Percentiles rank a stretch among this genome's conserved stretches.
These are phyloP conservation scores for Poecile montanus DNA, from an alignment of 2,797 vertebrate genomes.

Conservation along the genomic window DNA sequence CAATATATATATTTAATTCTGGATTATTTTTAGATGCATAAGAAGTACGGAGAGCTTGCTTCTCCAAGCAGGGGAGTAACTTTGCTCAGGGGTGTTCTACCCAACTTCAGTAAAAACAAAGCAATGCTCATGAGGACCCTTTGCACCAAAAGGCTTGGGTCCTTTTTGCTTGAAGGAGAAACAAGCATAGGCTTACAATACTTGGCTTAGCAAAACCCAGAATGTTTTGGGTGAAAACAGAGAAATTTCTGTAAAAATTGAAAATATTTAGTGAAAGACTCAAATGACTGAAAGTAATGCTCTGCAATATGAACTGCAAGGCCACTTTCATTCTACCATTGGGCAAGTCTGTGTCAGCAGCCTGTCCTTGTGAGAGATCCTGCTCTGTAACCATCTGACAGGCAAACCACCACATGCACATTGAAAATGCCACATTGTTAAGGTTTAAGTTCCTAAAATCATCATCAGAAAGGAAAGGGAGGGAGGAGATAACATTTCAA, in stretches of 20 bases:
- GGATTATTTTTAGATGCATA: slow-evolving; percentile 17
- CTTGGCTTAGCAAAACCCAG: background rate
- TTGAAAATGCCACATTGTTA: background rate
- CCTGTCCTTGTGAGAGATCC: background rate
- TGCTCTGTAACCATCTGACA: background rate
- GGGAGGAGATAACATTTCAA: background rate
- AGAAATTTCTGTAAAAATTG: background rate
- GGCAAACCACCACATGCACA: background rate
- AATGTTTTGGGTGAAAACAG: background rate
- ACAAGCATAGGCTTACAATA: background rate
- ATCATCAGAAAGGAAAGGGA: background rate
- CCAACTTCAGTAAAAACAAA: background rate
- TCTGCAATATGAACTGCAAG: background rate
- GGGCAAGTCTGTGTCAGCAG: background rate
- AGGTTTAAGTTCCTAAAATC: background rate
- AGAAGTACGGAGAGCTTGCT: background rate
- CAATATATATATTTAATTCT: slow-evolving; percentile 6
- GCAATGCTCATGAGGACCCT: background rate
- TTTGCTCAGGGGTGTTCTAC: background rate
- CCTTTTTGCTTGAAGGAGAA: background rate
- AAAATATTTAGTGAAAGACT: background rate
- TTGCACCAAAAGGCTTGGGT: background rate
- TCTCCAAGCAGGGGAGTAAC: background rate
- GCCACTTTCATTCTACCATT: background rate
- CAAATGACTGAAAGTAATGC: background rate